Conservation (phyloP, 2,797 vertebrate genomes). For the Danio tinwini region DNA sequence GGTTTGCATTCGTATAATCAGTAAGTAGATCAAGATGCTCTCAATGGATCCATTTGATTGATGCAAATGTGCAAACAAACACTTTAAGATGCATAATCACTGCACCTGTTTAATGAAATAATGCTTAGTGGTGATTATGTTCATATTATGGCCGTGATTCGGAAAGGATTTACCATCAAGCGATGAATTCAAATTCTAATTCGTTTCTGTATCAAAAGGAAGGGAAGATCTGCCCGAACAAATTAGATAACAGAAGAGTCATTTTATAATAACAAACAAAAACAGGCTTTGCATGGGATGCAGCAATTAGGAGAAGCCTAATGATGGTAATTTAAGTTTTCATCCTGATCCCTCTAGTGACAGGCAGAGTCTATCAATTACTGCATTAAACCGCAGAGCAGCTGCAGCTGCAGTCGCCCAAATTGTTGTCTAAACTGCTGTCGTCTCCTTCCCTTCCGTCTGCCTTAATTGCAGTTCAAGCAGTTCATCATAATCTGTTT, state of each 20-base stretch:
- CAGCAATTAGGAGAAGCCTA: slow-evolving; percentile 79
- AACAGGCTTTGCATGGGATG: slow-evolving; percentile 73
- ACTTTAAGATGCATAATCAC: slow-evolving; percentile 47
- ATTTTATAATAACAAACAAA: slow-evolving; percentile 79
- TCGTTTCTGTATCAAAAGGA: slow-evolving; percentile 37
- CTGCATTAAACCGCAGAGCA: slow-evolving; percentile 83
- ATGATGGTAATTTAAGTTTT: slow-evolving; percentile 89
- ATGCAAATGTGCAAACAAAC: slow-evolving; percentile 41
- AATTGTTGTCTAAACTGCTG: slow-evolving; percentile 88
- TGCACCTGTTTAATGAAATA: slow-evolving; percentile 47
- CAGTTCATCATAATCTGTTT: slow-evolving; percentile 80
- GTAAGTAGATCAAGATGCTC: slow-evolving; percentile 44
- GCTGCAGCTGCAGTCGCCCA: slow-evolving; percentile 85
- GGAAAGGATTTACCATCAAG: not conserved
- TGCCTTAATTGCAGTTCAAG: slow-evolving; percentile 85
- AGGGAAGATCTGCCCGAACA: slow-evolving; percentile 42
- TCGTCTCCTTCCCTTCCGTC: slow-evolving; percentile 77
- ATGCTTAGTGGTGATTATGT: slow-evolving; percentile 38
- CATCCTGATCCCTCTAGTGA: slow-evolving; percentile 91
- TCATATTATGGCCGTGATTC: slow-evolving; percentile 28
- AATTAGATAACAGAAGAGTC: slow-evolving; percentile 74
- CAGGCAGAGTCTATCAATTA: slow-evolving; percentile 94
- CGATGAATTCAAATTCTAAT: slow-evolving; percentile 40
- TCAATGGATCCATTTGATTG: slow-evolving; percentile 41
- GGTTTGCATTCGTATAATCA: slow-evolving; percentile 40